Conservation (phyloP, 1,140 invertebrate species). For the Plectrocnemia conspersa region DNA sequence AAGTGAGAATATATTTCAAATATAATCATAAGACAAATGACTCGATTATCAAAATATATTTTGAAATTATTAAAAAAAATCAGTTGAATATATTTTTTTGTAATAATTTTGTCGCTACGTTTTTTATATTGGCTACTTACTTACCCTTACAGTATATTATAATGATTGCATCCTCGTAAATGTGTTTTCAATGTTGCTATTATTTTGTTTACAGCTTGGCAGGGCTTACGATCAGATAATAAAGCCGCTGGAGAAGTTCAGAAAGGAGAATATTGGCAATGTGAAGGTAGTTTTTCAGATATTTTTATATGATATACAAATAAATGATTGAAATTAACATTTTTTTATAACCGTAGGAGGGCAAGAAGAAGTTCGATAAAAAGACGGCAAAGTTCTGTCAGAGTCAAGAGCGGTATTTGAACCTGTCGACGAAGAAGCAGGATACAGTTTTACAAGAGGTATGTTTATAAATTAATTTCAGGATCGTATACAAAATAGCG, state of each 20-base stretch:
- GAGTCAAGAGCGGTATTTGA: constrained; percentile 90
- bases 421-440: constrained; percentile 90
- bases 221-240: constrained; percentile 88
- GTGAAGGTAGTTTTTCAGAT: constrained; percentile 66
- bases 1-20: too few relatives aligned
- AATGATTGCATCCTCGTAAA: too few relatives aligned
- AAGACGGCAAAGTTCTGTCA: constrained; percentile 95
- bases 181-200: too few relatives aligned
- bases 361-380: constrained; percentile 97
- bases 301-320: constrained; percentile 3
- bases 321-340: constrained; percentile 21
- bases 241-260: constrained; percentile 84
- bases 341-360: constrained; percentile 64
- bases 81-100: too few relatives aligned
- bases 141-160: too few relatives aligned
- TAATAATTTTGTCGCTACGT: too few relatives aligned
- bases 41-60: too few relatives aligned
- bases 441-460: constrained; percentile 90
- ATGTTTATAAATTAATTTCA: too few relatives aligned
- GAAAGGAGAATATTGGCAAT: constrained; percentile 90
- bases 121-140: too few relatives aligned
- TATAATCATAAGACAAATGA: too few relatives aligned
- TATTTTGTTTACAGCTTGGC: constrained; percentile 67
- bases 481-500: too few relatives aligned
- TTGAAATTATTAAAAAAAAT: too few relatives aligned